Evolutionary conservation across 1,140 invertebrate genomes (phyloP), one percentile per base, ranked within the genome.

Genomic region (Drosophila nebulosa): DNA sequence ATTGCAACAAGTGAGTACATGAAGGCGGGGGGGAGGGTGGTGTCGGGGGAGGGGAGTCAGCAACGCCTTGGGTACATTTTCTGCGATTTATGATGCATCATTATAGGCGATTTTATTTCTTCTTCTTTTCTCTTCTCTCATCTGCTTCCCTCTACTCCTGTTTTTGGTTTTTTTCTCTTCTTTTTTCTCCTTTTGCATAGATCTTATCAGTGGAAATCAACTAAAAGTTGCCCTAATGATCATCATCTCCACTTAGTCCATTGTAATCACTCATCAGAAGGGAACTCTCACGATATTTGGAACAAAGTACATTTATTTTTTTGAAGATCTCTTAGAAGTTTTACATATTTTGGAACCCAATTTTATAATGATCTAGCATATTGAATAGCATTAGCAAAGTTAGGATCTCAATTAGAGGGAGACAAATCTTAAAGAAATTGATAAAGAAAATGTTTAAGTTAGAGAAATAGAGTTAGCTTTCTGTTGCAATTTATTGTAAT

Each of bases 11-110:
- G 9, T 7, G 30, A 57, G 22, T 42, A n/a, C n/a, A 27, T 42
- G 24, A 14, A 14, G 26, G 27, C 1, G 1, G 32, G 24, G 50
- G 21, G 12, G 9, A 50, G 51, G 51, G 56, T 36, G 21, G 16
- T 4, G 9, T n/a, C 1, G 36, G 16, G 14, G 14, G 14, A 18
- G 39, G 16, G 0, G 39, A 14, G 7, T 32, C 18, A 16, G 18
- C 59, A 36, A 51, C 58, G 68, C 77, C 68, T 63, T 32, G 39
- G 81, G 77, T 46, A 7, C 74, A 56, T 79, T 81, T 57, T 64
- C 10, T 12, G 59, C 81, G 74, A 86, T 86, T 86, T 86, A 86
- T 86, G 81, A 86, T 69, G 81, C 81, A 78, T 86, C 83, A 86
- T 86, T 86, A 86, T 63, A 62, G 64, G 66, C 52, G 46, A 65